Evolutionary conservation across 2,797 vertebrate species (phyloP).

Genomic region (Schizothorax lantsangensis): DNA sequence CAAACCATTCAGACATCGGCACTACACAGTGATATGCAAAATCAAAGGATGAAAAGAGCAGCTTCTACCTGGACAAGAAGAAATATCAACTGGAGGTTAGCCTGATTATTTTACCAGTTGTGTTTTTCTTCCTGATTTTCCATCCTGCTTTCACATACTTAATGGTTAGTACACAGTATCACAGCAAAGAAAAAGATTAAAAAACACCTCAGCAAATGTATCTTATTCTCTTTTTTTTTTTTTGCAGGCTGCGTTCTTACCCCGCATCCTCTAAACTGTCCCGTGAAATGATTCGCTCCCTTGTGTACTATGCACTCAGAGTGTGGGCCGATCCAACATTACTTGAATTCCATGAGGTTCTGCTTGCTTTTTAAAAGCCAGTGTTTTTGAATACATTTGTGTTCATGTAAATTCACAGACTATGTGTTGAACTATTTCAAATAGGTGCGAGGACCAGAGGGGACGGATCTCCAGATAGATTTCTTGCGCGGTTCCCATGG

Average conservation of each 20-base stretch:
- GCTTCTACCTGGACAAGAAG: slow-evolving; percentile 70
- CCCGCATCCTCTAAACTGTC: slow-evolving; percentile 72
- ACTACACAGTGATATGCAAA: slow-evolving; percentile 48
- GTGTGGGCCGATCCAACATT: slow-evolving; percentile 78
- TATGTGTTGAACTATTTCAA: neutral
- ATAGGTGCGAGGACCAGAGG: slow-evolving; percentile 72
- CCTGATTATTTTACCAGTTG: neutral
- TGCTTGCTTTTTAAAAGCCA: neutral
- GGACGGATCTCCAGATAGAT: slow-evolving; percentile 77
- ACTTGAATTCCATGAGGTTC: slow-evolving; percentile 79
- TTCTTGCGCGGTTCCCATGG: slow-evolving; percentile 77
- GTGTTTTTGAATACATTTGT: slow-evolving; percentile 9
- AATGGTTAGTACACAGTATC: neutral
- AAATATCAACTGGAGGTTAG: slow-evolving; percentile 82
- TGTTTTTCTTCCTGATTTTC: neutral
- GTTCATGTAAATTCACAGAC: slow-evolving; percentile 18
- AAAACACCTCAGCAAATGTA: neutral
- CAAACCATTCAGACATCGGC: slow-evolving; percentile 33
- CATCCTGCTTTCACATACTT: neutral
- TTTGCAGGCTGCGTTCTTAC: slow-evolving; percentile 73
- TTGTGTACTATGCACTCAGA: slow-evolving; percentile 78
- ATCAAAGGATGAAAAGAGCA: slow-evolving; percentile 61
- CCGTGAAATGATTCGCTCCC: slow-evolving; percentile 74
- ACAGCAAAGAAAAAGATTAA: neutral
- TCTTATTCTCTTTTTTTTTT: neutral